These are phyloP conservation scores for Philonicus albiceps DNA, from an alignment of 2,888 invertebrate genomes.

Conservation along the genomic window DNA sequence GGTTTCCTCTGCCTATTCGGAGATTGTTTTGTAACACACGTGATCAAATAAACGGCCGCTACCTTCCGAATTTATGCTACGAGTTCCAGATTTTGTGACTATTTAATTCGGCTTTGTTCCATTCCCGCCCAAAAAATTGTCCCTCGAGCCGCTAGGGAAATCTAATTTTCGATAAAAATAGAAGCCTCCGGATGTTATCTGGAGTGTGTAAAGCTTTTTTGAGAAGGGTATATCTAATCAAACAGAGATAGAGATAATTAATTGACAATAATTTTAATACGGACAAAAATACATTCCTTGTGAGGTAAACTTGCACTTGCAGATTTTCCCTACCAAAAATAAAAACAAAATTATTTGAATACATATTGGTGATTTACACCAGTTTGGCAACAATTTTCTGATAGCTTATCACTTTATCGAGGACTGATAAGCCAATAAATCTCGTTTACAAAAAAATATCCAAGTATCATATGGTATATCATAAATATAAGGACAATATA, in stretches of 20 bases:
- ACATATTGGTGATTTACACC: not conserved
- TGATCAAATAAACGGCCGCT: not conserved
- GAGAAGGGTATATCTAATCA: not conserved
- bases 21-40: not conserved
- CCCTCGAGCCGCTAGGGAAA: not conserved
- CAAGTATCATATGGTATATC: too few species aligned
- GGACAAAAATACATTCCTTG: not conserved
- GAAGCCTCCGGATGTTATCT: not conserved
- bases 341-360: not conserved
- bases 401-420: not conserved
- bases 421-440: not conserved
- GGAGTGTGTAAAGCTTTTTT: not conserved
- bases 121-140: not conserved
- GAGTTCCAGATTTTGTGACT: not conserved
- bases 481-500: not conserved
- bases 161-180: not conserved
- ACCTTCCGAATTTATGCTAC: not conserved
- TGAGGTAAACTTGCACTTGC: not conserved
- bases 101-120: not conserved
- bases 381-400: not conserved
- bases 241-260: not conserved
- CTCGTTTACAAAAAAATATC: not conserved
- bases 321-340: not conserved
- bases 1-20: not conserved
- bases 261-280: not conserved